These are phyloP conservation scores for Mugil cephalus DNA, from an alignment of 2,113 vertebrate species.

Conservation along the genomic window DNA sequence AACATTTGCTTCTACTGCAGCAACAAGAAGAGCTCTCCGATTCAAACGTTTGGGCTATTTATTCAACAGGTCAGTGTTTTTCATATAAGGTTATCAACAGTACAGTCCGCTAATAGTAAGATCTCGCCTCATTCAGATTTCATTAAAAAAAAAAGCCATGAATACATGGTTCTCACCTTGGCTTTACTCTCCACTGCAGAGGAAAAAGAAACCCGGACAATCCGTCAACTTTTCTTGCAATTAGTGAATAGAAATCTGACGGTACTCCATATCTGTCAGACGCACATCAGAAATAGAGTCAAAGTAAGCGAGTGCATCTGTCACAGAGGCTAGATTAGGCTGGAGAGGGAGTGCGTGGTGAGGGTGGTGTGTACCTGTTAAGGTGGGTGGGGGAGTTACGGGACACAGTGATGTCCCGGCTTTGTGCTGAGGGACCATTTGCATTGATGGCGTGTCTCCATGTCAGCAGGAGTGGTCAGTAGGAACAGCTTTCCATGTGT, in stretches of 20 bases:
- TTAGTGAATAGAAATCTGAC: background rate
- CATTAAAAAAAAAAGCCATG: background rate
- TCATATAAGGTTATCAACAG: too few relatives aligned
- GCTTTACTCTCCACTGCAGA: background rate
- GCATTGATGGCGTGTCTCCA: constrained; percentile 50
- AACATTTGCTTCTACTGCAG: too few relatives aligned
- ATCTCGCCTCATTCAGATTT: background rate
- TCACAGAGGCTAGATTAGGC: constrained; percentile 1
- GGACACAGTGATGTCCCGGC: too few relatives aligned
- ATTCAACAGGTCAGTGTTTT: too few relatives aligned
- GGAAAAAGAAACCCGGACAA: background rate
- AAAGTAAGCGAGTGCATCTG: constrained; percentile 5
- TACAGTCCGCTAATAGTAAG: too few relatives aligned
- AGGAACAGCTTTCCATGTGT: constrained; percentile 51
- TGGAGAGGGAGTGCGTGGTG: constrained; percentile 1
- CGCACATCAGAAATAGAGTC: background rate
- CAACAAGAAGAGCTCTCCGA: too few relatives aligned
- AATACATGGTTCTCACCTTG: constrained; percentile 57
- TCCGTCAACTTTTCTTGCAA: background rate
- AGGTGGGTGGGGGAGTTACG: background rate
- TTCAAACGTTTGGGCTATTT: too few relatives aligned
- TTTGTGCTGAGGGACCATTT: constrained; percentile 56
- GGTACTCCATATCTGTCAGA: constrained; percentile 18
- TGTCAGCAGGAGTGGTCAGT: background rate
- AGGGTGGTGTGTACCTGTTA: constrained; percentile 2